Conservation (phyloP, 2,797 vertebrate genomes). For the Poliocrania exsul region DNA sequence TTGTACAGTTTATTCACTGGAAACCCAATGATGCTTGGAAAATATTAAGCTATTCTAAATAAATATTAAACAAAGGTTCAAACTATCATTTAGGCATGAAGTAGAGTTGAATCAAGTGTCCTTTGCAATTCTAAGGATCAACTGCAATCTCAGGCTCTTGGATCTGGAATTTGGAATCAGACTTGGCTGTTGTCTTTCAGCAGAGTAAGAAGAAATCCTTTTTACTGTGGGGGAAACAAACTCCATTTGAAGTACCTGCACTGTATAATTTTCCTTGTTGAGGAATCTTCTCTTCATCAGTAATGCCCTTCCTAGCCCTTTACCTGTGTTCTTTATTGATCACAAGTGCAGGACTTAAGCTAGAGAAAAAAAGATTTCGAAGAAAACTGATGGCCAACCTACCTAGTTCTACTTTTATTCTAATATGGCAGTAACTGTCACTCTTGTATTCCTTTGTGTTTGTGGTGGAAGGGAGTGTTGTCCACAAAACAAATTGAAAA, state of each 20-base stretch:
- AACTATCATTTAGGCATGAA: not conserved
- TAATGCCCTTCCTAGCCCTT: not conserved
- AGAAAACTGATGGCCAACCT: not conserved
- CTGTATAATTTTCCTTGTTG: not conserved
- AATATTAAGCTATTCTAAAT: not conserved
- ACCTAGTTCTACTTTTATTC: not conserved
- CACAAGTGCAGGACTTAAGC: slow-evolving; percentile 29
- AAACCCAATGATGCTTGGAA: not conserved
- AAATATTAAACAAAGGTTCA: not conserved
- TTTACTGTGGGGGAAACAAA: not conserved
- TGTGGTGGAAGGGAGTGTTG: not conserved
- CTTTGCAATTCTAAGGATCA: slow-evolving; percentile 3
- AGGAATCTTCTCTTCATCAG: not conserved
- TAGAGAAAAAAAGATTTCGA: not conserved
- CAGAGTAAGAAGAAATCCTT: not conserved
- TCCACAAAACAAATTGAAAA: not conserved
- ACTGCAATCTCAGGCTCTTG: not conserved
- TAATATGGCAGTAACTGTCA: not conserved
- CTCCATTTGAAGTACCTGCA: not conserved
- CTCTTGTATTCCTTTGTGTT: not conserved
- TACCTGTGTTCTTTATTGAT: slow-evolving; percentile 9
- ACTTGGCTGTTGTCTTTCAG: not conserved
- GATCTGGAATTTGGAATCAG: not conserved
- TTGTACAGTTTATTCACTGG: not conserved
- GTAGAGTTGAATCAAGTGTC: not conserved